A percentile compares a stretch with the other conserved stretches of the same genome.
Conservation (phyloP, 2,797 vertebrate species). For the Miichthys miiuy region DNA sequence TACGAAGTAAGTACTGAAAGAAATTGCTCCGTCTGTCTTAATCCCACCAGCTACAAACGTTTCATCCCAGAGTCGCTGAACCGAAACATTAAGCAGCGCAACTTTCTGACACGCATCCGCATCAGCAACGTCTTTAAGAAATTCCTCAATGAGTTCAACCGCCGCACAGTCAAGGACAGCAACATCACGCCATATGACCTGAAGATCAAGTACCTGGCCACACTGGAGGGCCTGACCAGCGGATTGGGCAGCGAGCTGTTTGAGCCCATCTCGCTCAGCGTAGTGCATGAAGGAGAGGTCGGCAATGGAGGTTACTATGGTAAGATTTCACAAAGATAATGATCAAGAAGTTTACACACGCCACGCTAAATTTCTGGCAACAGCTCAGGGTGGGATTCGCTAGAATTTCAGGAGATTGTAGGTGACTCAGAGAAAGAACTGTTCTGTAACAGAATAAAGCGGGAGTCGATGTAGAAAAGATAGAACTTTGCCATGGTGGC, state of each 20-base stretch:
- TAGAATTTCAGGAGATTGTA: constrained; percentile 7
- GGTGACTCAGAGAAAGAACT: not conserved
- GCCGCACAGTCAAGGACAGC: constrained; percentile 92
- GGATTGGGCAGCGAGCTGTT: constrained; percentile 91
- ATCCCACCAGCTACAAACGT: constrained; percentile 89
- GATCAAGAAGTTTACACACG: not conserved
- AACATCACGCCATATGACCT: constrained; percentile 93
- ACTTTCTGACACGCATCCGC: constrained; percentile 93
- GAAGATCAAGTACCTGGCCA: constrained; percentile 97
- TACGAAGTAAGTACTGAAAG: not conserved
- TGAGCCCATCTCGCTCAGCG: constrained; percentile 82
- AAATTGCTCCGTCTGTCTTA: not conserved
- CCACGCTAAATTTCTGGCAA: not conserved
- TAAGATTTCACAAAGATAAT: constrained; percentile 45
- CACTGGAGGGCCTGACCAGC: constrained; percentile 93
- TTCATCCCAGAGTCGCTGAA: constrained; percentile 95
- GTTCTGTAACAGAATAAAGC: not conserved
- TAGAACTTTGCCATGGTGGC: not conserved
- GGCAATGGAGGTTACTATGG: constrained; percentile 70
- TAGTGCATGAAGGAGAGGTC: constrained; percentile 90
- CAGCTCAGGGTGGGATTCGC: not conserved
- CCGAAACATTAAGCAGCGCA: constrained; percentile 93
- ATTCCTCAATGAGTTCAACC: constrained; percentile 96
- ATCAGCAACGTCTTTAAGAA: constrained; percentile 99
- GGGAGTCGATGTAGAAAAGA: not conserved